Conservation (phyloP, 2,113 vertebrate species). For the Zingel zingel region DNA sequence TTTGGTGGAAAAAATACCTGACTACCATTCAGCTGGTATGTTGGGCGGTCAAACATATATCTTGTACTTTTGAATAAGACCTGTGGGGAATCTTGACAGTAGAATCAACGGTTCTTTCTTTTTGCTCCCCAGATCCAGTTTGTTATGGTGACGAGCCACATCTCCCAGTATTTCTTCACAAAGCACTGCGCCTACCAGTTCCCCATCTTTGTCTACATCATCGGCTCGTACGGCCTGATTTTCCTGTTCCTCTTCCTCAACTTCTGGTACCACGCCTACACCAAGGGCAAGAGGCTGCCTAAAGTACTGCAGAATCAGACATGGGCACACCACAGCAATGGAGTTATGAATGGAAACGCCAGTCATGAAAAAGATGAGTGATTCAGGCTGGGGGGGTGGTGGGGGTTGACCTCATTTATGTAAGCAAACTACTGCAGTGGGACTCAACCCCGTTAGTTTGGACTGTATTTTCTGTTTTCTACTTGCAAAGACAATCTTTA, state of each 20-base stretch:
- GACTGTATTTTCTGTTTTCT: constrained; percentile 21
- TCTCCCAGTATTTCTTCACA: constrained; percentile 94
- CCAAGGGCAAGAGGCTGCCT: constrained; percentile 92
- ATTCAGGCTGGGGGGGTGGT: background rate
- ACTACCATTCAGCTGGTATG: constrained; percentile 95
- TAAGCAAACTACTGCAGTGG: constrained; percentile 32
- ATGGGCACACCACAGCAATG: constrained; percentile 84
- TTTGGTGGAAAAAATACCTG: constrained; percentile 99
- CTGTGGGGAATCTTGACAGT: background rate
- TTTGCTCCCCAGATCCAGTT: constrained; percentile 90
- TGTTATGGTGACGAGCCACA: constrained; percentile 89
- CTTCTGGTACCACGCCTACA: constrained; percentile 98
- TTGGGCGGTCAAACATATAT: constrained; percentile 26
- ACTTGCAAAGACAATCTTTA: constrained; percentile 66
- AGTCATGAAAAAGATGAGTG: constrained; percentile 77
- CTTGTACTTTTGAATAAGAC: background rate
- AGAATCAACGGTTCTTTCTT: background rate
- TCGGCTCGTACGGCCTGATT: constrained; percentile 88
- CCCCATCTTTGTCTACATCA: constrained; percentile 95
- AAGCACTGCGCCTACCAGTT: constrained; percentile 93
- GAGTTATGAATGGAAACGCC: constrained; percentile 84
- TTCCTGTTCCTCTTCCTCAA: constrained; percentile 96
- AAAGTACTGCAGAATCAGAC: constrained; percentile 88
- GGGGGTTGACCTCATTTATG: constrained; percentile 32
- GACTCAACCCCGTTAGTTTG: constrained; percentile 18